These are phyloP conservation scores for Conops quadrifasciatus DNA, from an alignment of 2,888 invertebrate genomes.

Conservation along the genomic window DNA sequence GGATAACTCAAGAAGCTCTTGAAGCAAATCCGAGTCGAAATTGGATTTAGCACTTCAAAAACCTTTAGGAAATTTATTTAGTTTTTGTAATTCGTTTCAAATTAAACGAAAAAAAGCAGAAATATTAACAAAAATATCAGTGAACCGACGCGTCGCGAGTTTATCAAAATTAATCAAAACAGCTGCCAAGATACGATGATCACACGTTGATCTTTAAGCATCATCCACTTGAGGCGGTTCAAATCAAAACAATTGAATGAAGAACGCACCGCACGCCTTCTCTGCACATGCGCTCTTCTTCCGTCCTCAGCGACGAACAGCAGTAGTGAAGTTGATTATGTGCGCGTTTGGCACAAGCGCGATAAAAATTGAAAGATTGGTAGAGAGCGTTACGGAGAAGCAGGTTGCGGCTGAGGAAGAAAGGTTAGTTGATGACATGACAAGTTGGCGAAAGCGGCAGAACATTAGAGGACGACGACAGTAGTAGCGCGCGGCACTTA, in stretches of 20 bases:
- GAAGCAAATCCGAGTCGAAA: no score
- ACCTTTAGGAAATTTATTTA: no score
- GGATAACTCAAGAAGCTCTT: no score
- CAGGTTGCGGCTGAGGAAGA: conserved; percentile 1
- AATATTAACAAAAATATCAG: background rate
- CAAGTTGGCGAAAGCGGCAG: conserved; percentile 24
- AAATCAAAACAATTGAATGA: conserved; percentile 17
- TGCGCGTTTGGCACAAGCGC: conserved; percentile 39
- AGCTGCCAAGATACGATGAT: conserved; percentile 15
- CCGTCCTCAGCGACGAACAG: background rate
- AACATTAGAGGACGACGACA: conserved; percentile 21
- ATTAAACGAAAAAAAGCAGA: background rate
- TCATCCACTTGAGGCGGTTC: conserved; percentile 19
- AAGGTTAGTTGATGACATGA: conserved; percentile 28
- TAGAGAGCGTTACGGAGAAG: background rate
- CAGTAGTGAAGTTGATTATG: background rate
- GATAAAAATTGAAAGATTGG: conserved; percentile 36
- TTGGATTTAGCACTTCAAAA: no score
- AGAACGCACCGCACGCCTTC: background rate
- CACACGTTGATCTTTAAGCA: conserved; percentile 27
- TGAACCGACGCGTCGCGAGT: conserved; percentile 6
- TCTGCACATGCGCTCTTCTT: conserved; percentile 4
- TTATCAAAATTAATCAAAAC: conserved; percentile 28
- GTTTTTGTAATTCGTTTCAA: no score
- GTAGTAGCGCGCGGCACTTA: conserved; percentile 39